A percentile compares a stretch with the other conserved stretches of the same genome.
phyloP scores from a whole-genome alignment of 2,797 vertebrate genomes.

The Diplodus puntazzo region DNA sequence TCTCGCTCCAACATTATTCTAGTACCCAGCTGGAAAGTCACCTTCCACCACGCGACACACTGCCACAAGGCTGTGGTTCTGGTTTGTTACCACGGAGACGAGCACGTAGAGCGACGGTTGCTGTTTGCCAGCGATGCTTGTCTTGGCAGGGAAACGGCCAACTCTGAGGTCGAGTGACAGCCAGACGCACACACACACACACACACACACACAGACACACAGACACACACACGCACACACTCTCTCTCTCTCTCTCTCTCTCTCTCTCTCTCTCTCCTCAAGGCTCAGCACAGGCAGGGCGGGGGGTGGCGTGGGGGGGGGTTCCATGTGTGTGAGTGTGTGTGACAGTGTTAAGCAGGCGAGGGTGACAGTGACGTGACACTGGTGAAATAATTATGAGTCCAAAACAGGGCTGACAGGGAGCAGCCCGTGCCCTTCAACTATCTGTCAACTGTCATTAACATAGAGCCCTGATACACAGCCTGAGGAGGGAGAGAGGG shows the following conservation, averaged over 20 bases:
- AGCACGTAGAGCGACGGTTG: conserved; percentile 59
- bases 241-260: conserved; percentile 27
- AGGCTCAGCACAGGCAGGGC: conserved; percentile 82
- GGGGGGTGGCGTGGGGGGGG: conserved; percentile 57
- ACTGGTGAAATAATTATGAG: conserved; percentile 99
- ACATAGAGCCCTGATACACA: conserved; percentile 86
- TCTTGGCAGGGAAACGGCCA: conserved; percentile 86
- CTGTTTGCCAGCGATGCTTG: conserved; percentile 77
- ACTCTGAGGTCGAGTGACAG: conserved; percentile 87
- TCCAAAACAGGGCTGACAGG: conserved; percentile 99
- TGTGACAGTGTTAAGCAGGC: conserved; percentile 91
- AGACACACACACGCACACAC: conserved; percentile 21
- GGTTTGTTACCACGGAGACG: conserved; percentile 77
- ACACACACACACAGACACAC: conserved; percentile 22
- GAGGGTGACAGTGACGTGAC: conserved; percentile 99
- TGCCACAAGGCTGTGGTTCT: conserved; percentile 69
- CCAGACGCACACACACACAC: conserved; percentile 51
- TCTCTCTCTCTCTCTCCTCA: conserved; percentile 48
- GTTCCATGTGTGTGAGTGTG: conserved; percentile 33
- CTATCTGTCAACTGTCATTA: conserved; percentile 98
- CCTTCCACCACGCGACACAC: conserved; percentile 57
- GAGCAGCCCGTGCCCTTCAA: conserved; percentile 98
- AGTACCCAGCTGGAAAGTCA: conserved; percentile 61
- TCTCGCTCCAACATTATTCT: conserved; percentile 64
- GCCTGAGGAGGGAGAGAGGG: conserved; percentile 70